These are phyloP conservation scores for Antennarius maculatus DNA, from an alignment of 2,797 vertebrate species.

Conservation along the genomic window DNA sequence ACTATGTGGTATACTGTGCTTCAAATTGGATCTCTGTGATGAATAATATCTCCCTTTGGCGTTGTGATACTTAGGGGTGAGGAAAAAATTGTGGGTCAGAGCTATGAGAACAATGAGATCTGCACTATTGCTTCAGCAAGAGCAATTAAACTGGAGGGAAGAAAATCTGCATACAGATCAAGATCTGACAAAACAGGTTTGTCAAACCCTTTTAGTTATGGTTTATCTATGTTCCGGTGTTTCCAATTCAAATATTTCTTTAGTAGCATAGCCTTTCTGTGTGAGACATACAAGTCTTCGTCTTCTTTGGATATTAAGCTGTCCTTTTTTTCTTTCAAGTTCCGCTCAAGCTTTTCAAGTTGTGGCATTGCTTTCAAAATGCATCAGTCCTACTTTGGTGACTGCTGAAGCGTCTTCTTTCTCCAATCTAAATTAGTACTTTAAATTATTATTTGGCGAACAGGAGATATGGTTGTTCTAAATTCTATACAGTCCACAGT, in stretches of 20 bases:
- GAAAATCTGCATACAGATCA: not conserved
- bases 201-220: not conserved
- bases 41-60: constrained; percentile 14
- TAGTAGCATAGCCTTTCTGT: too few relatives aligned
- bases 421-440: too few relatives aligned
- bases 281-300: too few relatives aligned
- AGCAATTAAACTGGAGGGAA: not conserved
- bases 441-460: too few relatives aligned
- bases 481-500: not conserved
- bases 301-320: too few relatives aligned
- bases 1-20: too few relatives aligned
- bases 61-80: constrained; percentile 32
- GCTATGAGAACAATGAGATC: constrained; percentile 48
- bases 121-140: constrained; percentile 20
- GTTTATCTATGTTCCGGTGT: not conserved
- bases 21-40: not conserved
- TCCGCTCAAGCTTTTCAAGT: too few relatives aligned
- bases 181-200: constrained; percentile 39
- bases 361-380: too few relatives aligned
- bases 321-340: too few relatives aligned
- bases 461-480: not conserved
- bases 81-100: constrained; percentile 8
- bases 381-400: too few relatives aligned
- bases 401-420: too few relatives aligned
- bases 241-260: too few relatives aligned